phyloP scores from a whole-genome alignment of 2,888 invertebrate species.

The Andrena dorsata region DNA sequence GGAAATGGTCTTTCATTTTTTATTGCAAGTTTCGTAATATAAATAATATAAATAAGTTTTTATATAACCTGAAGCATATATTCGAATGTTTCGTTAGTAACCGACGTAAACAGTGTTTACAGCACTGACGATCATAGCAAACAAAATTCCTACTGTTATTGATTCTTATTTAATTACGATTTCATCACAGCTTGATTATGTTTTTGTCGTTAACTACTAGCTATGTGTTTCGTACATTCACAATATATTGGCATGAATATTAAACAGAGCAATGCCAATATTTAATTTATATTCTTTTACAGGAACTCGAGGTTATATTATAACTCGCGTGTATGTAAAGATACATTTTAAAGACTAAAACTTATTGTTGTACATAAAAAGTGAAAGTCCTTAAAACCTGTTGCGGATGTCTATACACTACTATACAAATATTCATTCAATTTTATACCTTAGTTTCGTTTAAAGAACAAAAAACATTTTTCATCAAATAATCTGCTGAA shows the following conservation, averaged over 20 bases:
- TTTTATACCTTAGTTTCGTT: no score
- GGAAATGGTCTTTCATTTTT: not conserved
- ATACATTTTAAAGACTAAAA: constrained; percentile 21
- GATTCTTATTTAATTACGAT: constrained; percentile 59
- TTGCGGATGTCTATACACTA: no score
- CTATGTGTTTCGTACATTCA: constrained; percentile 37
- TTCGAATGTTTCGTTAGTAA: not conserved
- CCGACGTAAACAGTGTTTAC: constrained; percentile 8
- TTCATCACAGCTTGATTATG: constrained; percentile 83
- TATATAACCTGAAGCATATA: not conserved
- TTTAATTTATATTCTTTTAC: constrained; percentile 14
- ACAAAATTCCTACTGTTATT: constrained; percentile 31
- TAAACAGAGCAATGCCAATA: constrained; percentile 31
- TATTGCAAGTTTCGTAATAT: not conserved
- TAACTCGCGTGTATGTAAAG: not conserved
- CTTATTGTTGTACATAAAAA: not conserved
- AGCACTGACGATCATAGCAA: constrained; percentile 40
- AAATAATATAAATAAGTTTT: not conserved
- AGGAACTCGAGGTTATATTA: constrained; percentile 3
- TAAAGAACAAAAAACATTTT: no score
- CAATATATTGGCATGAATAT: constrained; percentile 20
- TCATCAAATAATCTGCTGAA: no score
- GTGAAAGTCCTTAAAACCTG: no score
- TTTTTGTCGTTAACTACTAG: constrained; percentile 67
- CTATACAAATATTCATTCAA: no score